Evolutionary conservation across 1,140 invertebrate genomes (phyloP).

Genomic region (Drosophila guanche): DNA sequence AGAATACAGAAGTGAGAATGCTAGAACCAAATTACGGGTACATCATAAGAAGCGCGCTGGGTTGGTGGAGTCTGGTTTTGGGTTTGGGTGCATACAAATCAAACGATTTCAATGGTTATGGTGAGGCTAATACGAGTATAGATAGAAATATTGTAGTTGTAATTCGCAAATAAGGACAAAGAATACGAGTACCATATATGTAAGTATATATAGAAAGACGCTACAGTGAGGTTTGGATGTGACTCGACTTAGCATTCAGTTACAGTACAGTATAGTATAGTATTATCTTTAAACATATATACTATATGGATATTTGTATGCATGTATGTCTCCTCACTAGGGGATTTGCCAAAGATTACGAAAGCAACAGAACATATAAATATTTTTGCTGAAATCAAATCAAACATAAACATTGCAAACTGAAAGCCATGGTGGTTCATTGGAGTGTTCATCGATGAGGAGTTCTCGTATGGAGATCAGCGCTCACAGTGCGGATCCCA

Average conservation of each 20-base stretch:
- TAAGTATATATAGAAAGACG: slow-evolving; percentile 39
- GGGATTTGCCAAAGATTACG: slow-evolving; percentile 69
- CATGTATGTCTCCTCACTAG: slow-evolving; percentile 61
- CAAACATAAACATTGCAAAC: slow-evolving; percentile 70
- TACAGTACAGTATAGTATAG: slow-evolving; percentile 47
- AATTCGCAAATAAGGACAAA: slow-evolving; percentile 74
- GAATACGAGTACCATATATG: slow-evolving; percentile 48
- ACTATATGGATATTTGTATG: slow-evolving; percentile 34
- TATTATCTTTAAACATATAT: slow-evolving; percentile 25
- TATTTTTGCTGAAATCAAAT: slow-evolving; percentile 74
- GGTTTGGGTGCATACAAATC: slow-evolving; percentile 66
- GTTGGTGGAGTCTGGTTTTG: slow-evolving; percentile 18
- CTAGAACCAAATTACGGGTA: slow-evolving; percentile 52
- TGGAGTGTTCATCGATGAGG: slow-evolving; percentile 49
- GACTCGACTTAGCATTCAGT: slow-evolving; percentile 64
- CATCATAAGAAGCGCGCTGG: slow-evolving; percentile 63
- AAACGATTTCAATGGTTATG: slow-evolving; percentile 35
- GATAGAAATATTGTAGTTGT: slow-evolving; percentile 30
- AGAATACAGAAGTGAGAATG: slow-evolving; percentile 41
- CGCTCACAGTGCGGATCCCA: slow-evolving; percentile 53
- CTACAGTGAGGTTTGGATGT: slow-evolving; percentile 51
- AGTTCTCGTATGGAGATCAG: slow-evolving; percentile 48
- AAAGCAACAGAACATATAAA: slow-evolving; percentile 73
- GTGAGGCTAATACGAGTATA: slow-evolving; percentile 46
- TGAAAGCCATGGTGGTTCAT: slow-evolving; percentile 72